Percentiles rank a stretch among this genome's conserved stretches.
phyloP scores from a whole-genome alignment of 1,140 invertebrate genomes.

The Macrosteles quadrilineatus region DNA sequence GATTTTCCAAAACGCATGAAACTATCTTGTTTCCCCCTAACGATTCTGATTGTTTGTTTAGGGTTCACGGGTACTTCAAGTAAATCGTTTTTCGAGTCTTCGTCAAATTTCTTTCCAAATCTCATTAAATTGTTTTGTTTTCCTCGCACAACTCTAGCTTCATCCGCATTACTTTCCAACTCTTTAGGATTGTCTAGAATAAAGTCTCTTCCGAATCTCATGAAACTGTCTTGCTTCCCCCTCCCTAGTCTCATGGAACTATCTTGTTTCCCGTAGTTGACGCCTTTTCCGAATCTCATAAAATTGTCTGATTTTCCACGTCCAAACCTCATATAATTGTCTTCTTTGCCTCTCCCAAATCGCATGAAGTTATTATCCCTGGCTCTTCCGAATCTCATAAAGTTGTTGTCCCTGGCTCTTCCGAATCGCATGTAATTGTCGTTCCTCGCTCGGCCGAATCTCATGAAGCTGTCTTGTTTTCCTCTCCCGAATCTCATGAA shows the following conservation, averaged over 20 bases:
- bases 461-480: slow-evolving; percentile 44
- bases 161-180: too few relatives aligned
- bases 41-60: background rate
- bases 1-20: slow-evolving; percentile 32
- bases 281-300: slow-evolving; percentile 10
- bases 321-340: slow-evolving; percentile 28
- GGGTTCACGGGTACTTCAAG: slow-evolving; percentile 6
- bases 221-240: slow-evolving; percentile 27
- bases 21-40: slow-evolving; percentile 20
- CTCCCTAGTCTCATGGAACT: slow-evolving; percentile 12
- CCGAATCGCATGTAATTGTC: slow-evolving; percentile 38
- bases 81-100: background rate
- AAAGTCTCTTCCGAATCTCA: slow-evolving; percentile 27
- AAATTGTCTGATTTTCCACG: slow-evolving; percentile 21
- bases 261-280: slow-evolving; percentile 3
- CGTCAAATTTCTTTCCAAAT: slow-evolving; percentile 4
- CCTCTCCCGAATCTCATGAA: slow-evolving; percentile 40
- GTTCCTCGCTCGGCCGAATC: slow-evolving; percentile 42
- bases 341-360: slow-evolving; percentile 28
- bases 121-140: slow-evolving; percentile 27
- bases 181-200: too few relatives aligned
- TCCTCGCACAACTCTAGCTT: slow-evolving; percentile 2
- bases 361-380: slow-evolving; percentile 26
- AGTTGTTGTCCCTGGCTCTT: slow-evolving; percentile 13
- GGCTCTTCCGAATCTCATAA: slow-evolving; percentile 22